phyloP scores from a whole-genome alignment of 2,797 vertebrate genomes.

The Enteromius afrohamiltoni region DNA sequence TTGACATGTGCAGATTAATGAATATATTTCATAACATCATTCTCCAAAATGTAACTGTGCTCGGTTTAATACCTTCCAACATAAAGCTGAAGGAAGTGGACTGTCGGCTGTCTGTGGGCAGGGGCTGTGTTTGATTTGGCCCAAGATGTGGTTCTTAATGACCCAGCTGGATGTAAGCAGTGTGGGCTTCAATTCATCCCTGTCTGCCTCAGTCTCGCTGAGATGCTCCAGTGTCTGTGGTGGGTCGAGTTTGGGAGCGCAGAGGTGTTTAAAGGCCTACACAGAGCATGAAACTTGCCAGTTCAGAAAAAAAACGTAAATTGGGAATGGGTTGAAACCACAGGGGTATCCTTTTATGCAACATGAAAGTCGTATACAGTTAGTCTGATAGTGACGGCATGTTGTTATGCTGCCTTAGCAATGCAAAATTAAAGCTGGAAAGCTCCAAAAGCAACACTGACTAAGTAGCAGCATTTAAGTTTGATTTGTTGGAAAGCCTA shows the following conservation, averaged over 20 bases:
- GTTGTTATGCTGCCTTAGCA: constrained; percentile 15
- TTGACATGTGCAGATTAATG: constrained; percentile 21
- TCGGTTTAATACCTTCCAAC: constrained; percentile 24
- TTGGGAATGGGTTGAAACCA: constrained; percentile 17
- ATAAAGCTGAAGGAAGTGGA: constrained; percentile 31
- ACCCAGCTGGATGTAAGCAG: constrained; percentile 40
- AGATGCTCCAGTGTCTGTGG: constrained; percentile 38
- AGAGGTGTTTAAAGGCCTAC: constrained; percentile 39
- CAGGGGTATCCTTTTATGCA: constrained; percentile 31
- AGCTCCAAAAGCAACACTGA: constrained; percentile 35
- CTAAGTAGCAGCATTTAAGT: constrained; percentile 36
- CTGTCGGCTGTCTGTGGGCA: constrained; percentile 24
- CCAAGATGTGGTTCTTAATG: constrained; percentile 43
- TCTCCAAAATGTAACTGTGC: neutral
- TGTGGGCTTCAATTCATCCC: constrained; percentile 34
- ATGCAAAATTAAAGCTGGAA: constrained; percentile 29
- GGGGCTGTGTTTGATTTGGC: constrained; percentile 44
- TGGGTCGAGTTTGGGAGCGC: constrained; percentile 24
- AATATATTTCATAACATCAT: constrained; percentile 22
- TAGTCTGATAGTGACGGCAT: constrained; percentile 7
- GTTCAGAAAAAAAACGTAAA: neutral
- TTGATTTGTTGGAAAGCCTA: constrained; percentile 32
- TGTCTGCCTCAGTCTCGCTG: constrained; percentile 18
- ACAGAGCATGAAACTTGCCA: neutral
- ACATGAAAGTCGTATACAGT: constrained; percentile 23